A percentile compares a stretch with the other conserved stretches of the same genome.
Conservation (phyloP, 2,888 invertebrate genomes). For the Apodemia hepburni region DNA sequence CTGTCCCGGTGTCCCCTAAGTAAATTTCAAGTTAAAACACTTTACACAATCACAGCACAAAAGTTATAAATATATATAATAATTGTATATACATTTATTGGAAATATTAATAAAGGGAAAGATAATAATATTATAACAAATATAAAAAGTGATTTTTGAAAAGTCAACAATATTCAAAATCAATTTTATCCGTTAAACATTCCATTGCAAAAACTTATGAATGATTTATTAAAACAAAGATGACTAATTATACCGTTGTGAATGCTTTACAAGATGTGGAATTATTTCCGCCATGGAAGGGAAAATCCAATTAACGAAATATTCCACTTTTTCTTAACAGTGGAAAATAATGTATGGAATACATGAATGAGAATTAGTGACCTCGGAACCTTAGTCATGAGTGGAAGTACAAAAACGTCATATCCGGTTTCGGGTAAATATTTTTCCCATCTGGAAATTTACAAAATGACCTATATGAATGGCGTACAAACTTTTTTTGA, state of each 20-base stretch:
- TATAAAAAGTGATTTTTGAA: too few relatives aligned
- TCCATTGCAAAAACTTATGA: neutral
- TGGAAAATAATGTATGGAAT: conserved; percentile 26
- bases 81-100: too few relatives aligned
- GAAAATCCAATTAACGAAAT: conserved; percentile 28
- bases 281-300: conserved; percentile 7
- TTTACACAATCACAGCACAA: too few relatives aligned
- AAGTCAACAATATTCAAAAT: neutral
- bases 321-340: conserved; percentile 18
- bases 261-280: neutral
- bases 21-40: too few relatives aligned
- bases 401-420: conserved; percentile 11
- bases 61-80: too few relatives aligned
- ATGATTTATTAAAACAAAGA: neutral
- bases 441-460: conserved; percentile 28
- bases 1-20: too few relatives aligned
- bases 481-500: neutral
- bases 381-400: conserved; percentile 16
- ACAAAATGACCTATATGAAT: conserved; percentile 17
- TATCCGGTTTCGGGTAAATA: conserved; percentile 27
- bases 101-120: too few relatives aligned
- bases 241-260: neutral
- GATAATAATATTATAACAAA: too few relatives aligned
- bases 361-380: conserved; percentile 23
- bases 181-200: neutral